Evolutionary conservation across 2,797 vertebrate genomes (phyloP), one percentile per base, ranked within the genome.

Genomic region (Pempheris klunzingeri): DNA sequence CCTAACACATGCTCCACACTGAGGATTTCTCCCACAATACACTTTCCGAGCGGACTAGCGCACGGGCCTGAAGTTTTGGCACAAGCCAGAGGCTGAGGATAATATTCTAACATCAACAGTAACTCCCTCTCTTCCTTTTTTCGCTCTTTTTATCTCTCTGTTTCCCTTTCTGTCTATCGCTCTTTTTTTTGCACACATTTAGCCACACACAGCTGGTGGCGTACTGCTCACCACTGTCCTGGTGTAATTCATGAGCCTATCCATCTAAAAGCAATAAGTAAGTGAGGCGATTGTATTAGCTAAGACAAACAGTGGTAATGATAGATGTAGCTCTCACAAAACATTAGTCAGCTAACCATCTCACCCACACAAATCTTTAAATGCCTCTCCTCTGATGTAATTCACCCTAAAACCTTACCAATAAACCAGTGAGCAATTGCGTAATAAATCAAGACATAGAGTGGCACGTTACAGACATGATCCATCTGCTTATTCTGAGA

Each of bases 241-340:
- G 26, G 60, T 38, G 65, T 68, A 22, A 70, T 65, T 54, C 68
- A 75, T 55, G 43, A 50, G 20, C 11, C 55, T 13, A 44, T 72
- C 57, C 20, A 75, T 79, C 59, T 66, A 13, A 10, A 59, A 32
- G 49, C 66, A 70, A 81, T 43, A 64, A 64, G 41, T 59, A 39
- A 72, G 34, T 53, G 38, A 68, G 55, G 55, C 18, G 2, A 47
- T 20, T 69, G 43, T 46, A 49, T 64, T 46, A 22, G 52, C 39
- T 20, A 10, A 67, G 47, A 72, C 57, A 55, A 67, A 49, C 54
- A 62, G 50, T 4, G 30, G 13, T 32, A 24, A 53, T 36, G 32
- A 26, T 36, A 41, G 67, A 44, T 41, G 68, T 52, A 57, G 44
- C 44, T n/a, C 38, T 72, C n/a, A n/a, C 32, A 52, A 74, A 53